phyloP scores from a whole-genome alignment of 2,113 vertebrate genomes.

The Sialia sialis region DNA sequence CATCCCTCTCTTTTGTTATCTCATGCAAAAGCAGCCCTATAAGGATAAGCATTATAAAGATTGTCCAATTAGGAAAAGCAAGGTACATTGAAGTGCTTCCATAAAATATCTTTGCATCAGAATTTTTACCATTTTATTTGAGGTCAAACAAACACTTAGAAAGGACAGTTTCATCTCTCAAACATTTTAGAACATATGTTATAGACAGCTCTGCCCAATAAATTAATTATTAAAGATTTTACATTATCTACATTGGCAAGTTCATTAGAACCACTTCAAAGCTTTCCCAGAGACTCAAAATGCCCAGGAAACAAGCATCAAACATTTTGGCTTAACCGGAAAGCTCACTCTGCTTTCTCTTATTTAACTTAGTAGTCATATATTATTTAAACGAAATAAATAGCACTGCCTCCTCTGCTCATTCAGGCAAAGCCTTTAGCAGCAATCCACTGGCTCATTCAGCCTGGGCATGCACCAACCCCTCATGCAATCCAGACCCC shows the following conservation, averaged over 20 bases:
- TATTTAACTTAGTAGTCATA: slow-evolving; percentile 27
- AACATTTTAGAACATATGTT: neutral
- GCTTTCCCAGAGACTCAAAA: neutral
- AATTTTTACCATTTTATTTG: neutral
- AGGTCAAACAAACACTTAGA: neutral
- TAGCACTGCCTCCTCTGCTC: neutral
- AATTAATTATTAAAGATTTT: slow-evolving; percentile 62
- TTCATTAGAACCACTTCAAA: slow-evolving; percentile 45
- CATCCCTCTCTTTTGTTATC: neutral
- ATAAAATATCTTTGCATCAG: neutral
- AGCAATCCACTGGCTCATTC: neutral
- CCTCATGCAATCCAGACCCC: neutral
- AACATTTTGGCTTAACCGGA: slow-evolving; percentile 13
- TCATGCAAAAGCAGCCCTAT: neutral
- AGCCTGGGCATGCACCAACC: neutral
- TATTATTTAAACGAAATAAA: slow-evolving; percentile 53
- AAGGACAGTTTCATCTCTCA: neutral
- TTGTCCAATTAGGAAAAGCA: neutral
- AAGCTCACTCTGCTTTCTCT: slow-evolving; percentile 6
- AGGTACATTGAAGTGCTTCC: neutral
- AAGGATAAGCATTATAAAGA: neutral
- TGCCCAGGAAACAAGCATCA: slow-evolving; percentile 1
- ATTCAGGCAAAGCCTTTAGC: neutral
- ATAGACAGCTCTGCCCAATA: neutral
- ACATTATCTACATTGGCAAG: slow-evolving; percentile 27